Conservation (phyloP, 2,113 vertebrate genomes). For the Hippocampus abdominalis region DNA sequence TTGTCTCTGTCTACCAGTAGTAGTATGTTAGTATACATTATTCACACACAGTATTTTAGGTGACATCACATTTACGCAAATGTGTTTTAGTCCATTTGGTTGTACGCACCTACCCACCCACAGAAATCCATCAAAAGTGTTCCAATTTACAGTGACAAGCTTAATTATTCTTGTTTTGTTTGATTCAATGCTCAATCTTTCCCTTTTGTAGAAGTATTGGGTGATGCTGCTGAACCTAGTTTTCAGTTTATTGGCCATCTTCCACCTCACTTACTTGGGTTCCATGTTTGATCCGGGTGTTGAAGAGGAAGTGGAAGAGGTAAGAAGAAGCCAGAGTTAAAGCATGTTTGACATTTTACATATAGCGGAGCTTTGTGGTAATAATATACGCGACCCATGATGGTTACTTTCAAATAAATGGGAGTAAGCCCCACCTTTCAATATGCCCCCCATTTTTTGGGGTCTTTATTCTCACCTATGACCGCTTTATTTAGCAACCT, state of each 20-base stretch:
- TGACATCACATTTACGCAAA: background rate
- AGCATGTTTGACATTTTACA: background rate
- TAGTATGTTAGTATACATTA: background rate
- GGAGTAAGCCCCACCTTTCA: too few species aligned
- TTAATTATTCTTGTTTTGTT: background rate
- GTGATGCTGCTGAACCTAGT: conserved; percentile 76
- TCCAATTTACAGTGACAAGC: background rate
- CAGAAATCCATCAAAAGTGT: background rate
- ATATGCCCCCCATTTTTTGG: too few species aligned
- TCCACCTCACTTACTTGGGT: conserved; percentile 86
- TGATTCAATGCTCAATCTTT: background rate
- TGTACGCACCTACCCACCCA: background rate
- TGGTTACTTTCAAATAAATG: too few species aligned
- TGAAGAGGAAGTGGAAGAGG: conserved; percentile 80
- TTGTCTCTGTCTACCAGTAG: background rate
- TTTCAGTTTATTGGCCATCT: conserved; percentile 77
- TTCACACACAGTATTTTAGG: background rate
- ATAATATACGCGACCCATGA: too few species aligned
- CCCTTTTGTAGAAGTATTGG: conserved; percentile 69
- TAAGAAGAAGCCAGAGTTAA: conserved; percentile 33
- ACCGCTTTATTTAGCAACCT: too few species aligned
- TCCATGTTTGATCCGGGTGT: conserved; percentile 85
- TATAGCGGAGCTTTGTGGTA: too few species aligned
- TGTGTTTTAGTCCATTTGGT: background rate
- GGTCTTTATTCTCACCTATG: too few species aligned